phyloP scores from a whole-genome alignment of 2,113 vertebrate species.

The Boleophthalmus pectinirostris region DNA sequence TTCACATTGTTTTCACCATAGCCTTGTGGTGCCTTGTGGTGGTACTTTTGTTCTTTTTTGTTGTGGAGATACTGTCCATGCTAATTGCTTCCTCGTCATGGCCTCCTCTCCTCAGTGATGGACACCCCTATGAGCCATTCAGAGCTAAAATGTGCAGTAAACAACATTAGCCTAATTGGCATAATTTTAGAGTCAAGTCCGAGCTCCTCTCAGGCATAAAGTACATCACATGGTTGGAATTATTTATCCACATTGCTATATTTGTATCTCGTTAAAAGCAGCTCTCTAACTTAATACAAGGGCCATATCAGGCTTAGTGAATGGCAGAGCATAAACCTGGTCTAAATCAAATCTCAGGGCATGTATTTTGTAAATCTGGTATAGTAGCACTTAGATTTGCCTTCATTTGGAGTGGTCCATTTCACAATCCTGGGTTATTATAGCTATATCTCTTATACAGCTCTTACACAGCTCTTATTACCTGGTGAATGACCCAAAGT shows the following conservation, averaged over 20 bases:
- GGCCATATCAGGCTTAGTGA: background rate
- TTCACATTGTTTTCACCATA: background rate
- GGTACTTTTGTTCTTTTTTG: background rate
- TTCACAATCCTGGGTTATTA: no score
- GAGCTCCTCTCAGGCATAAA: conserved; percentile 51
- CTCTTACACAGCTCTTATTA: no score
- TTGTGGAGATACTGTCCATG: conserved; percentile 8
- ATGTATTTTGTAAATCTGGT: no score
- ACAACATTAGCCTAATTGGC: conserved; percentile 51
- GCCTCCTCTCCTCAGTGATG: conserved; percentile 28
- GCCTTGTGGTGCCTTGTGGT: conserved; percentile 8
- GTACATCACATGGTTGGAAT: conserved; percentile 37
- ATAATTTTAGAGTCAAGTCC: conserved; percentile 41
- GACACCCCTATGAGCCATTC: conserved; percentile 31
- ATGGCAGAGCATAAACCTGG: no score
- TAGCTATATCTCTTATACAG: no score
- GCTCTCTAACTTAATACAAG: background rate
- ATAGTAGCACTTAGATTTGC: no score
- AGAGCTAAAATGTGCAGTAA: conserved; percentile 24
- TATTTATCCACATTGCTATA: conserved; percentile 24
- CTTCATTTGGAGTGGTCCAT: no score
- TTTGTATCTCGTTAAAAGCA: conserved; percentile 22
- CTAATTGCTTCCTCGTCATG: conserved; percentile 18
- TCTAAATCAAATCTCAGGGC: background rate
- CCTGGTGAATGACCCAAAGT: no score